Evolutionary conservation across 2,113 vertebrate genomes (phyloP).

Genomic region (Oryzias celebensis): DNA sequence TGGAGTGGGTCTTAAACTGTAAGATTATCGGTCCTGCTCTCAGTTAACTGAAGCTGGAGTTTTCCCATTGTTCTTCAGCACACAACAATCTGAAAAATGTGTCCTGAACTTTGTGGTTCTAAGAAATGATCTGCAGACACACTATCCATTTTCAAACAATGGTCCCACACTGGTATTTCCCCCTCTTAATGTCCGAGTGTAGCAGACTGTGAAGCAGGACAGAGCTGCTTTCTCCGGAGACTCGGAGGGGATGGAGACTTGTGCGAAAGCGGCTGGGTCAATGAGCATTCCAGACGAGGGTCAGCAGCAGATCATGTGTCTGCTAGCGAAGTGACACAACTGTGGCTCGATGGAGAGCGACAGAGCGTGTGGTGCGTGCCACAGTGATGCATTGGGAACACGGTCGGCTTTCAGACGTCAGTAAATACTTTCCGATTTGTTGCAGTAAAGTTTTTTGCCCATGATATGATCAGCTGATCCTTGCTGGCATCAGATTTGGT

Average conservation of each 20-base stretch:
- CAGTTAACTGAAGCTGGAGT: too few species aligned
- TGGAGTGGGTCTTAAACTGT: too few species aligned
- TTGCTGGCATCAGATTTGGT: constrained; percentile 16
- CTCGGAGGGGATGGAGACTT: constrained; percentile 24
- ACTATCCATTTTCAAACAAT: constrained; percentile 56
- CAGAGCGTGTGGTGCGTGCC: not conserved
- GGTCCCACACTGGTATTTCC: constrained; percentile 58
- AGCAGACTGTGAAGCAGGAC: constrained; percentile 29
- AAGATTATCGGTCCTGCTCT: too few species aligned
- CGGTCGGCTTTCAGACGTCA: constrained; percentile 8
- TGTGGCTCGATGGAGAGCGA: not conserved
- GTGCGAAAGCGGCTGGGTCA: constrained; percentile 24
- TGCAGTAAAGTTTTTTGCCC: not conserved
- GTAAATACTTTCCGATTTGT: constrained; percentile 9
- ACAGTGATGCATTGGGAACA: constrained; percentile 4
- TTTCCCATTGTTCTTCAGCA: too few species aligned
- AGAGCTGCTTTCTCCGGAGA: constrained; percentile 30
- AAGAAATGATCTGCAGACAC: constrained; percentile 37
- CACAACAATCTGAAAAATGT: constrained; percentile 22
- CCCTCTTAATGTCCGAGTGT: constrained; percentile 38
- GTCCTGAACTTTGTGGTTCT: constrained; percentile 42
- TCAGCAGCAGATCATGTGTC: constrained; percentile 7
- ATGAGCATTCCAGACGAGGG: constrained; percentile 38
- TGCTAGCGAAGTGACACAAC: not conserved
- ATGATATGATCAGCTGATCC: not conserved